phyloP scores from a whole-genome alignment of 1,140 invertebrate species.

The Tigriopus japonicus region DNA sequence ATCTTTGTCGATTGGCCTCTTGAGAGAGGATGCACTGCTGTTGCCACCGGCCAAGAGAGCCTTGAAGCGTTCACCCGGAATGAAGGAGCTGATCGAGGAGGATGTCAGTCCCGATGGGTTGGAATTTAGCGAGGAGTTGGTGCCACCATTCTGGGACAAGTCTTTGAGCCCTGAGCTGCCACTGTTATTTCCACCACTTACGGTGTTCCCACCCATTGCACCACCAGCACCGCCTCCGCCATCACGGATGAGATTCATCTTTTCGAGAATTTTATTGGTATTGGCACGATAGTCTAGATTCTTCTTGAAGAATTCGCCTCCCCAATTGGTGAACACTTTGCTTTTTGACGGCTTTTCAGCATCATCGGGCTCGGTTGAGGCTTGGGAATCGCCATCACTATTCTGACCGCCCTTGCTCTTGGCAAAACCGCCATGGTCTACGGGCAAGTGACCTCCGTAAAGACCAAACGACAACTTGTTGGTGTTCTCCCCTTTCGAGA shows the following conservation, averaged over 20 bases:
- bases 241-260: conserved; percentile 2
- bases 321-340: conserved; percentile 14
- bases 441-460: conserved; percentile 12
- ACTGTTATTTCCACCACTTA: too few relatives aligned
- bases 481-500: neutral
- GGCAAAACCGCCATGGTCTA: conserved; percentile 2
- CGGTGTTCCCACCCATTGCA: neutral
- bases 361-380: neutral
- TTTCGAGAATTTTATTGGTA: conserved; percentile 14
- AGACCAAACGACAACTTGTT: conserved; percentile 11
- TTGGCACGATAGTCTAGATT: conserved; percentile 15
- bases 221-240: neutral
- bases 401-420: neutral
- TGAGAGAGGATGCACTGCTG: too few relatives aligned
- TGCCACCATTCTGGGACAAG: too few relatives aligned
- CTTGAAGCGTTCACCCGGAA: too few relatives aligned
- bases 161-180: too few relatives aligned
- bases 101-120: too few relatives aligned
- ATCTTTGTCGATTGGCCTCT: too few relatives aligned
- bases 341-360: neutral
- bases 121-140: too few relatives aligned
- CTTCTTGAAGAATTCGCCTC: conserved; percentile 15
- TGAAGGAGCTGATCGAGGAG: too few relatives aligned
- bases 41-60: too few relatives aligned
- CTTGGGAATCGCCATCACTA: neutral